Evolutionary conservation across 2,797 vertebrate genomes (phyloP).

Genomic region (Euphonia xanthogaster): DNA sequence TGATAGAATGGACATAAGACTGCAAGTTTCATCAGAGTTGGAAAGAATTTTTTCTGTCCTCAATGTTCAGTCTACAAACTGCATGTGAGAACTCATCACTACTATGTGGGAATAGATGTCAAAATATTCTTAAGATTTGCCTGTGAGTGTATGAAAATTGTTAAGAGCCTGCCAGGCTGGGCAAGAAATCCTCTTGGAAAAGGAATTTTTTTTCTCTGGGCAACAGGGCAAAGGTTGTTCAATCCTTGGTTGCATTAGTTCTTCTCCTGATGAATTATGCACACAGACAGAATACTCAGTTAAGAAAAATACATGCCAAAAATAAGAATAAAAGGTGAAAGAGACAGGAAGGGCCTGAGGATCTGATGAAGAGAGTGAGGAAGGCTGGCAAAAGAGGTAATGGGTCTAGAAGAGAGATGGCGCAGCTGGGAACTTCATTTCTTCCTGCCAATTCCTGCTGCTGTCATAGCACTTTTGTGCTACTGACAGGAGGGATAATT

Average conservation of each 20-base stretch:
- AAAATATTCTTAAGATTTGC: neutral
- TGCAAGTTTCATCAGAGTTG: neutral
- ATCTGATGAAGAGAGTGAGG: neutral
- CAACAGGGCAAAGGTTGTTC: neutral
- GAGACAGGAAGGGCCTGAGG: neutral
- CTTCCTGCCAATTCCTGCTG: neutral
- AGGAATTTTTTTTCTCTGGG: neutral
- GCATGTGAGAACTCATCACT: neutral
- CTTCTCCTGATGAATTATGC: neutral
- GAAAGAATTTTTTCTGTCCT: neutral
- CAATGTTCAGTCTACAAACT: neutral
- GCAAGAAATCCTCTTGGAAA: neutral
- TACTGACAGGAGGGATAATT: conserved; percentile 26
- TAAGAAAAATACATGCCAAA: neutral
- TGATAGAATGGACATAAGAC: neutral
- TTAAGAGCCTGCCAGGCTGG: neutral
- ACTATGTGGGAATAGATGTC: neutral
- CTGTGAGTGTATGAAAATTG: neutral
- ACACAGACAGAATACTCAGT: neutral
- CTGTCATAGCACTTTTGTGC: conserved; percentile 34
- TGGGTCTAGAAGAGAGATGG: neutral
- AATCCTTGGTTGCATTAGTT: neutral
- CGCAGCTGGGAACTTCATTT: neutral
- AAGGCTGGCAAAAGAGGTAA: neutral
- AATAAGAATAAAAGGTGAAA: neutral